These are phyloP conservation scores for Cantharis flavilabris DNA, from an alignment of 2,888 invertebrate species.

Conservation along the genomic window DNA sequence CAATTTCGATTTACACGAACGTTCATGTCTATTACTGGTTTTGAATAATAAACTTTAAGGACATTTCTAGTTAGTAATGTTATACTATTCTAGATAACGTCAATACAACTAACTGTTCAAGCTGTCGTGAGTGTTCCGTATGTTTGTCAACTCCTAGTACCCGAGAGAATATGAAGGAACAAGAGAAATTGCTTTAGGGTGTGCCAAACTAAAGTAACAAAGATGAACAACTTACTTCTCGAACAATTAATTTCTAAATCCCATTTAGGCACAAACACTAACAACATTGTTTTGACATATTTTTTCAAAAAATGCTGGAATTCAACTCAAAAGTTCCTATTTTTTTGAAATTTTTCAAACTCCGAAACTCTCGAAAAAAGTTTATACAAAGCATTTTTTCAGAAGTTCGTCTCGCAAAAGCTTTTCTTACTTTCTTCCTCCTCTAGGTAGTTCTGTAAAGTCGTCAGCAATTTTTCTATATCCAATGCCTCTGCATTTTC, in stretches of 20 bases:
- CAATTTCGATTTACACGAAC: slow-evolving; percentile 3
- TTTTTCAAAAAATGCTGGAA: neutral
- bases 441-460: slow-evolving; percentile 13
- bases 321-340: neutral
- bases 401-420: neutral
- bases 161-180: slow-evolving; percentile 16
- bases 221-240: slow-evolving; percentile 19
- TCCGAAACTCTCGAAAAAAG: too few species aligned
- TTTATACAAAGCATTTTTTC: too few species aligned
- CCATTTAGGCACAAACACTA: neutral
- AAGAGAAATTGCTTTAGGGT: slow-evolving; percentile 12
- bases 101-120: slow-evolving; percentile 12
- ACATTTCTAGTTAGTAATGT: slow-evolving; percentile 20
- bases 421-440: neutral
- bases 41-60: slow-evolving; percentile 24
- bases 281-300: neutral
- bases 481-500: slow-evolving; percentile 4
- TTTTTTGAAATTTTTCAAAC: neutral
- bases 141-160: slow-evolving; percentile 15
- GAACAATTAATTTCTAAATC: slow-evolving; percentile 3
- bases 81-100: slow-evolving; percentile 19
- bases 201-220: slow-evolving; percentile 7
- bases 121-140: slow-evolving; percentile 13
- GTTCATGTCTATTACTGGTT: slow-evolving; percentile 9
- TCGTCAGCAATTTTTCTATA: slow-evolving; percentile 11